Conservation (phyloP, 2,113 vertebrate genomes). For the Pogona vitticeps region DNA sequence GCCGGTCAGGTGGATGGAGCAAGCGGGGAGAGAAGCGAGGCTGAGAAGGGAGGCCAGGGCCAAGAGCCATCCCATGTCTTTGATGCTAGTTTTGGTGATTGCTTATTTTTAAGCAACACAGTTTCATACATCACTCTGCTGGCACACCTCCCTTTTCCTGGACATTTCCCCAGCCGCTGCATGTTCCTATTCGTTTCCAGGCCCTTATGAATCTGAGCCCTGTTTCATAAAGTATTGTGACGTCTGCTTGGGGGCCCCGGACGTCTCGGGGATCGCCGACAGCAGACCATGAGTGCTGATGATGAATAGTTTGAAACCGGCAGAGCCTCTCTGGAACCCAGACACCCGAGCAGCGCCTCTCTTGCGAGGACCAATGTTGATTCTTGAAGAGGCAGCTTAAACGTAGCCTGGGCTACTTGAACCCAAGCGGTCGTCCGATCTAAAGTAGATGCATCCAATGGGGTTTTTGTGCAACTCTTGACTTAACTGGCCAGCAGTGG, state of each 20-base stretch:
- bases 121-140: neutral
- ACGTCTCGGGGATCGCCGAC: neutral
- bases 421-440: neutral
- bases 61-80: no score
- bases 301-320: neutral
- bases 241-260: neutral
- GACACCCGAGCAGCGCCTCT: neutral
- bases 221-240: no score
- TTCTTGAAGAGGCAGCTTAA: neutral
- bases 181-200: neutral
- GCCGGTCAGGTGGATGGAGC: neutral
- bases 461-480: no score
- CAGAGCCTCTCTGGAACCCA: neutral
- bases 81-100: neutral
- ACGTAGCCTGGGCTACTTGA: neutral
- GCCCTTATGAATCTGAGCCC: neutral
- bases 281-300: neutral
- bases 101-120: neutral
- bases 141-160: neutral
- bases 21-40: neutral
- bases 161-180: neutral
- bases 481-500: no score
- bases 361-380: neutral
- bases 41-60: neutral
- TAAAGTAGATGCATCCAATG: no score